Percentiles rank a stretch among this genome's conserved stretches.
These are phyloP conservation scores for Drosophila mayri DNA, from an alignment of 1,140 invertebrate species.

Conservation along the genomic window DNA sequence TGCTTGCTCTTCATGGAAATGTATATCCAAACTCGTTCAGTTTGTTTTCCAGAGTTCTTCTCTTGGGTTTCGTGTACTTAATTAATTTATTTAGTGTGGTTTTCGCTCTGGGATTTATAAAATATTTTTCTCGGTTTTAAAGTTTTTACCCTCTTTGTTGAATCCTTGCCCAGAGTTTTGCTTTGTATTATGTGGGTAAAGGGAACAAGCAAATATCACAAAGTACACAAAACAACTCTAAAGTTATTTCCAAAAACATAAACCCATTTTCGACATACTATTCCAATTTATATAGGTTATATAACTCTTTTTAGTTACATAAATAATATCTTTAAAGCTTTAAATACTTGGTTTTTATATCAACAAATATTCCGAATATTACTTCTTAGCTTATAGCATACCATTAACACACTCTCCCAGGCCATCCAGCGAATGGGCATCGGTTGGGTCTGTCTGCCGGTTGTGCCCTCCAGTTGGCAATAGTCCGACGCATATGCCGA, in stretches of 20 bases:
- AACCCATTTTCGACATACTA: neutral
- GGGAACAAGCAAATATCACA: neutral
- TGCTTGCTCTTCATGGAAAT: conserved; percentile 37
- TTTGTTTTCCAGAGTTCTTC: conserved; percentile 26
- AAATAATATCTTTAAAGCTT: neutral
- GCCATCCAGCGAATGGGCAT: conserved; percentile 92
- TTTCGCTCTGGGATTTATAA: conserved; percentile 74
- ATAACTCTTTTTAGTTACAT: neutral
- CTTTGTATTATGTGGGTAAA: neutral
- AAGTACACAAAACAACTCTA: neutral
- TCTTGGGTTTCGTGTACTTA: conserved; percentile 67
- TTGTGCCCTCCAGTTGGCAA: conserved; percentile 88
- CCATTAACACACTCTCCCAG: conserved; percentile 93
- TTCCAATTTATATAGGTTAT: no score
- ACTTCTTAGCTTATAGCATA: conserved; percentile 83
- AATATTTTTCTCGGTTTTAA: conserved; percentile 59
- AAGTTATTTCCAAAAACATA: neutral
- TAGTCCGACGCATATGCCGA: conserved; percentile 90
- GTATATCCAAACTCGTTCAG: conserved; percentile 27
- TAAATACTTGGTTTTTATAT: neutral
- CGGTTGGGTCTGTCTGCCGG: conserved; percentile 85
- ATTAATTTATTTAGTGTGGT: conserved; percentile 79
- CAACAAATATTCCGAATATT: neutral
- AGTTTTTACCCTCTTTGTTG: conserved; percentile 25
- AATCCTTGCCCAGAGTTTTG: conserved; percentile 12